Evolutionary conservation across 2,113 vertebrate species (phyloP), one percentile per base, ranked within the genome.

Genomic region (Grammomys dolichurus): DNA sequence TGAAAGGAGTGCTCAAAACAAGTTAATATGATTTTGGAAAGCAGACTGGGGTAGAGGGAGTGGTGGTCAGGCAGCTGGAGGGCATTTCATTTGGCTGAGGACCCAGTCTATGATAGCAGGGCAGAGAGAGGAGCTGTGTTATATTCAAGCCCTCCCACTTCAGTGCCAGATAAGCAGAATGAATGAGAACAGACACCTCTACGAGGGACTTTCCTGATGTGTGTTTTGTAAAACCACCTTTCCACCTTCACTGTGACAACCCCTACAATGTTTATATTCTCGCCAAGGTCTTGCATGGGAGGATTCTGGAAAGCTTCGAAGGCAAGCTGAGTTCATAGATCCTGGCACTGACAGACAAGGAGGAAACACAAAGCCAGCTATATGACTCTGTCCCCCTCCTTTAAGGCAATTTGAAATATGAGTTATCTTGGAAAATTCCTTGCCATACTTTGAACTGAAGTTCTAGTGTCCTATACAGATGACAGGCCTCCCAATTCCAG

Each of bases 181-280:
- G 48, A 56, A 80, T 93, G 90, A 96, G 93, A 96, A 90, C 65
- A 94, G 93, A 87, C 92, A 75, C 76, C 89, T 87, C 69, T 43
- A 48, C 4, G 36, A 72, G 76, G 87, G 48, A 94, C 63, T 94
- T 96, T 94, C 40, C 36, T 89, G 73, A 87, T 28, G 19, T 89
- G 31, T 92, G 73, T 91, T 97, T 94, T 96, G 89, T 12, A 93
- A 93, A 97, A 94, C 87, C 87, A 78, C 84, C 95, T 97, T 92
- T 94, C 51, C 26, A 24, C 89, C 76, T 95, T 95, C 16, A 12
- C 13, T 84, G 8, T 87, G 75, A 91, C 93, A 97, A 89, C 8
- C 73, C 19, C 43, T 40, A 33, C 91, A 69, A 56, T 60, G 28
- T 90, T 90, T 92, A 43, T 60, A 51, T 48, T 28, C 69, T 95